Percentiles rank a stretch among this genome's conserved stretches.
phyloP scores from a whole-genome alignment of 2,888 invertebrate genomes.

The Phengaris arion region DNA sequence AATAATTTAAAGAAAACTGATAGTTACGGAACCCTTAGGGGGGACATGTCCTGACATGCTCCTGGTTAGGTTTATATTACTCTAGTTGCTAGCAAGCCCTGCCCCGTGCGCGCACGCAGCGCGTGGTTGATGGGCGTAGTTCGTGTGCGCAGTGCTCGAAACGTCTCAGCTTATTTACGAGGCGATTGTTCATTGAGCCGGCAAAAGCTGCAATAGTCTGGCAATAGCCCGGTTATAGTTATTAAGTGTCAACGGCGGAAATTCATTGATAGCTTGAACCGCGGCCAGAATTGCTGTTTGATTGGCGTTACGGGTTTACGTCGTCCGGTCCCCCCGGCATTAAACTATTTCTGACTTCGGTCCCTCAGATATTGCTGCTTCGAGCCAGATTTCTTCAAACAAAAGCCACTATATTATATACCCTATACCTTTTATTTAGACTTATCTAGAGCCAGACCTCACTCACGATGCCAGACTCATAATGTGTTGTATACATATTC shows the following conservation, averaged over 20 bases:
- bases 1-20: too few relatives aligned
- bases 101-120: background rate
- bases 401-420: background rate
- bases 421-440: background rate
- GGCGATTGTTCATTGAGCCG: slow-evolving; percentile 73
- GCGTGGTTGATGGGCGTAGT: background rate
- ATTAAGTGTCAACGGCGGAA: slow-evolving; percentile 78
- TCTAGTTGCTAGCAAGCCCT: background rate
- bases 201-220: background rate
- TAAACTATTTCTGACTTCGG: slow-evolving; percentile 61
- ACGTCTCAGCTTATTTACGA: slow-evolving; percentile 58
- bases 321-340: slow-evolving; percentile 68
- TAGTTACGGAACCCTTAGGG: too few relatives aligned
- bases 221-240: slow-evolving; percentile 66
- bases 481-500: background rate
- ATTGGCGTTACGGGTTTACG: slow-evolving; percentile 55
- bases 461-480: background rate
- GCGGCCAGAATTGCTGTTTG: slow-evolving; percentile 48
- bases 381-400: slow-evolving; percentile 6
- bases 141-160: background rate
- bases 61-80: background rate
- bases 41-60: too few relatives aligned
- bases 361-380: slow-evolving; percentile 26
- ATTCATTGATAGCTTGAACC: slow-evolving; percentile 79
- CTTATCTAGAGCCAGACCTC: background rate